Evolutionary conservation across 2,113 vertebrate genomes (phyloP), one percentile per base, ranked within the genome.

Genomic region (Penelope pileata): DNA sequence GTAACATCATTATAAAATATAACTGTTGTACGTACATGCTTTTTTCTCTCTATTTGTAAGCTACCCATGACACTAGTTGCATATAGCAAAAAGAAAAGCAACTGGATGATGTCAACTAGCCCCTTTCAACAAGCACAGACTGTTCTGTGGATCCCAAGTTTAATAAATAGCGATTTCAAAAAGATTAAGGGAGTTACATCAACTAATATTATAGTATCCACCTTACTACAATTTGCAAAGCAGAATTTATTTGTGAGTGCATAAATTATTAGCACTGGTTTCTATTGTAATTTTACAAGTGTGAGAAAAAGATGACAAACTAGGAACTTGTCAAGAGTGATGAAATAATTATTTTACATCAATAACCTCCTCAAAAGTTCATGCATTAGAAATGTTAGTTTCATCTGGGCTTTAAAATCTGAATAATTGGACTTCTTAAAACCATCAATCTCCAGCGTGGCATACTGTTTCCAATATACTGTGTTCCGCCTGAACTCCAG

Each of bases 401-500:
- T 83, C 56, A 91, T 50, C 29, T 47, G 26, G 43, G 42, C 70
- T 92, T 88, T 7, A 83, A 95, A 83, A 83, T 78, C 40, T 64
- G 87, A 83, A 69, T 79, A 86, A 88, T 4, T 67, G 2, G 50
- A 92, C 67, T 85, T 84, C 48, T 66, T 82, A 78, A 95, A 94
- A 75, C 36, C 27, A 32, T 60, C 43, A 81, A 23, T 48, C 58
- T 68, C 58, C 5, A 7, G 40, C 68, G 51, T 24, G 27, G 80
- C 34, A 67, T 56, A 63, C 13, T 50, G 80, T 86, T 93, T 84
- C 50, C 54, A 40, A 32, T 91, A 91, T 30, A 79, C 34, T 50
- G 36, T 30, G 42, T 60, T 95, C 70, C 48, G 43, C 56, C 18
- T 93, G 38, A 96, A 94, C 93, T 94, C 43, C 70, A 82, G 66